Evolutionary conservation across 2,797 vertebrate genomes (phyloP), one percentile per base, ranked within the genome.

Genomic region (Sardinella longiceps): DNA sequence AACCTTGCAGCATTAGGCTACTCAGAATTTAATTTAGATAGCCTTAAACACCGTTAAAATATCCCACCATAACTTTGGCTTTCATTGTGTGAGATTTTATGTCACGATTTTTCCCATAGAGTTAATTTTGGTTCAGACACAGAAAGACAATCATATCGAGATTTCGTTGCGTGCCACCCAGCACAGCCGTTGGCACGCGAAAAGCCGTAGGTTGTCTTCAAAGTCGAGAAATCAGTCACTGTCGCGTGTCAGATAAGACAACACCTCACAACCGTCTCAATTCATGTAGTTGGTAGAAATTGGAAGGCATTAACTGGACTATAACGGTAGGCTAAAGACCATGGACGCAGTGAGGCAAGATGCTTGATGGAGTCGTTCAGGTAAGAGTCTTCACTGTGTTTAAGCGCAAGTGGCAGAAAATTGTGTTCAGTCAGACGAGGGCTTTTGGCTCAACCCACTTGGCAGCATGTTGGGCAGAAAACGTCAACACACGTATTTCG

Each of bases 141-240:
- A n/a, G 86, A 46, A 93, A 83, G 56, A 87, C 45, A 93, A 83
- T 94, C 92, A 93, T 84, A 80, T 3, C 0, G 28, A 12, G 14
- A 50, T n/a, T n/a, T 0, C 84, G 87, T 94, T 90, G 94, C 93
- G 94, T 95, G 93, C 88, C 82, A 92, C 80, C 80, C 88, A 53
- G 90, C 85, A 33, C 81, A 39, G 84, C 70, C 53, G 87, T 93
- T 93, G 90, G 88, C 85, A 84, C 39, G 66, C 81, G 88, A 88
- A 88, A 91, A 89, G 86, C 37, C 50, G 90, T 92, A 89, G 92
- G 92, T 74, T 87, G 86, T 85, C 56, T 80, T 33, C 23, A 20
- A 9, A 5, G 5, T 89, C 58, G 3, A 37, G 83, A 14, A 89
- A 86, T 91, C 81, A 90, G n/a, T 89, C 90, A 89, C 10, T 84